phyloP scores from a whole-genome alignment of 2,888 invertebrate species.

The Chirona hameri region DNA sequence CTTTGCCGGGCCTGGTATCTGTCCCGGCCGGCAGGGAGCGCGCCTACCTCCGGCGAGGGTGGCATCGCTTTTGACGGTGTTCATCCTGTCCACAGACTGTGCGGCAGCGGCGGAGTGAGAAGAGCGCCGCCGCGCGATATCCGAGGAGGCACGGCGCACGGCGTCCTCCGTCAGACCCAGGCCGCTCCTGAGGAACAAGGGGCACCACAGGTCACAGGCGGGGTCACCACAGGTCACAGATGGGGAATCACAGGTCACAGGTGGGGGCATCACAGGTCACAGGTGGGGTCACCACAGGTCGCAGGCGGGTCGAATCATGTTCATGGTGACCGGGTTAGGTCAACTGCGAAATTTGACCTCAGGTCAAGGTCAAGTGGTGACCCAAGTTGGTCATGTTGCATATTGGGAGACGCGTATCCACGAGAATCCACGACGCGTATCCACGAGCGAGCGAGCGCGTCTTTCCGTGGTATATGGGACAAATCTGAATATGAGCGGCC shows the following conservation, averaged over 20 bases:
- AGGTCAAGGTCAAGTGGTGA: too few relatives aligned
- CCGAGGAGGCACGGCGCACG: neutral
- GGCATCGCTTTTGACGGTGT: neutral
- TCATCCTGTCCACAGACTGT: slow-evolving; percentile 1
- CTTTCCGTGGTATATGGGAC: too few relatives aligned
- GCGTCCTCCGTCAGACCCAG: neutral
- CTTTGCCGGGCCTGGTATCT: neutral
- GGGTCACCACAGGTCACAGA: too few relatives aligned
- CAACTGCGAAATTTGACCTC: too few relatives aligned
- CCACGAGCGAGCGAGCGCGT: too few relatives aligned
- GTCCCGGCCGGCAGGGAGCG: neutral
- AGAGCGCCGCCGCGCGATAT: neutral
- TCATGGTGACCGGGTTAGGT: too few relatives aligned
- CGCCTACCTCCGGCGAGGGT: neutral
- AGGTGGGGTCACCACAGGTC: too few relatives aligned
- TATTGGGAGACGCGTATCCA: too few relatives aligned
- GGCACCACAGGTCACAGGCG: neutral
- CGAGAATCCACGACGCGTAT: too few relatives aligned
- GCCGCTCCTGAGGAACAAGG: neutral
- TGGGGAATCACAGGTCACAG: neutral
- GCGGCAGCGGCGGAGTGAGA: neutral
- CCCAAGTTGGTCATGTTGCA: too few relatives aligned
- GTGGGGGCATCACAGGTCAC: neutral
- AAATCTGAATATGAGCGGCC: too few relatives aligned
- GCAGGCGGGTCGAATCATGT: too few relatives aligned